These are phyloP conservation scores for Xiphydria camelus DNA, from an alignment of 2,888 invertebrate genomes.

Conservation along the genomic window DNA sequence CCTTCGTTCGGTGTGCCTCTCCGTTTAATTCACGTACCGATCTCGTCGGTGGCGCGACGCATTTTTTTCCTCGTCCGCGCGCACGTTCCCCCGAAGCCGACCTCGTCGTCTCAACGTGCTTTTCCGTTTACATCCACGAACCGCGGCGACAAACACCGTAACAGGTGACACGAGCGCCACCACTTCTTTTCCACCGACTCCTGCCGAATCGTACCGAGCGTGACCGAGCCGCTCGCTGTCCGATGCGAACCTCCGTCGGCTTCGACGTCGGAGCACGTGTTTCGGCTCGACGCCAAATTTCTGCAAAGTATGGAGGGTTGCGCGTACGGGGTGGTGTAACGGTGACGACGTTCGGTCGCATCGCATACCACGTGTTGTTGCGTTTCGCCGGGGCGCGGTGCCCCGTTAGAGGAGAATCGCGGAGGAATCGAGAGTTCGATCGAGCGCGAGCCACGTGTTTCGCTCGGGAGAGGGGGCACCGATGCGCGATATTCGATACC, in stretches of 20 bases:
- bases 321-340: too few relatives aligned
- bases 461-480: too few relatives aligned
- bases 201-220: not conserved
- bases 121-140: slow-evolving; percentile 5
- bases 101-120: not conserved
- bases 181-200: slow-evolving; percentile 1
- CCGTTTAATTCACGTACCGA: slow-evolving; percentile 10
- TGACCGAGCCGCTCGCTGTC: not conserved
- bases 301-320: too few relatives aligned
- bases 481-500: too few relatives aligned
- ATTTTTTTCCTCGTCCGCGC: slow-evolving; percentile 6
- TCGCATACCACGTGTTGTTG: too few relatives aligned
- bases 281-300: not conserved
- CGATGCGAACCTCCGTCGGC: not conserved
- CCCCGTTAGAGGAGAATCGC: too few relatives aligned
- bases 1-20: slow-evolving; percentile 8
- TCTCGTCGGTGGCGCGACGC: too few relatives aligned
- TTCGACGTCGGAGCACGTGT: not conserved
- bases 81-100: slow-evolving; percentile 1
- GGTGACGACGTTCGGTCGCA: too few relatives aligned
- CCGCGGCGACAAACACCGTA: slow-evolving; percentile 10
- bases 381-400: too few relatives aligned
- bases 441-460: too few relatives aligned
- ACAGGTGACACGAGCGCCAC: slow-evolving; percentile 13
- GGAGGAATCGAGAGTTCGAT: too few relatives aligned